Base-by-base conservation (phyloP, 2,797 vertebrate genomes). In the Eulemur mongoz region DNA sequence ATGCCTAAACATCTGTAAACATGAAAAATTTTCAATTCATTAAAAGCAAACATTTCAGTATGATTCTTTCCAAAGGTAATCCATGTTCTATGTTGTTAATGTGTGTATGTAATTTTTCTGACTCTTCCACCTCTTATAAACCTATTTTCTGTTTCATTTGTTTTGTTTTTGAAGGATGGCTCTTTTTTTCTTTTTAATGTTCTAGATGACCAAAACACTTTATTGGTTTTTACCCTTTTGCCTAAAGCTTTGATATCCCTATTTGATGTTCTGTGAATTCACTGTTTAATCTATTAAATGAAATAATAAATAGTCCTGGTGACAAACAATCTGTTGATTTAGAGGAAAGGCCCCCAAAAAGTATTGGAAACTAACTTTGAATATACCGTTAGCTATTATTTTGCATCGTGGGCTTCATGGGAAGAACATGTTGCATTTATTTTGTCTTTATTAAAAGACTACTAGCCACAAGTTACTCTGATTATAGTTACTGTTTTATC, bases 51-150 rank as follows among this genome's bases (percentile, higher is more conserved):
- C 90, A 93, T 97, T 97, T 98, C 98, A 96, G 70, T 97, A 95
- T 94, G 90, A 96, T 96, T 98, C 96, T 98, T 98, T 98, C 98
- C 98, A 98, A 98, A 98, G 98, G 98, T 98, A 96, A 98, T 98
- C 91, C 91, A 93, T 95, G 91, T 96, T 95, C 93, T 94, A 52
- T 97, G 97, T 97, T 98, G 98, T 97, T 98, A 95, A 97, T 91
- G 95, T 98, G 96, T 98, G 98, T 98, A 98, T 96, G 98, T 98
- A 93, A 96, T 93, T 94, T 96, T 97, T 95, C 93, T 95, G 96
- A 95, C 94, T 98, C 91, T 97, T 97, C 93, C 97, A 96, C 94
- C 94, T 93, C 94, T 96, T 95, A 94, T 20, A 95, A 79, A 88
- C 78, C 78, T 95, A 30, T n/a, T 89, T 96, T 97, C 72, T 94